Conservation (phyloP, 2,888 invertebrate species). For the Yponomeuta sedellus region DNA sequence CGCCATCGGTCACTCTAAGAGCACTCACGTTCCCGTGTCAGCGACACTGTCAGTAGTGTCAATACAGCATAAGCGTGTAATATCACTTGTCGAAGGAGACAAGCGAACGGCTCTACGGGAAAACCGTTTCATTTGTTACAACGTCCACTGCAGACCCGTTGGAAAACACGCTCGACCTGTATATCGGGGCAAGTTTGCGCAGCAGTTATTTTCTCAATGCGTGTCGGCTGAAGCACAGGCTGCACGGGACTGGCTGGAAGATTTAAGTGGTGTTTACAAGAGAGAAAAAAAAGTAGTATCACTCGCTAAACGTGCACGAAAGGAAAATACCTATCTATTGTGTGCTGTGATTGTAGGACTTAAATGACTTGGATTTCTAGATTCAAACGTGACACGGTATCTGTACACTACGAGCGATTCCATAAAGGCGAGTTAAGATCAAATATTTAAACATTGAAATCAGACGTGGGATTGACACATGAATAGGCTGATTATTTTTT, state of each 20-base stretch:
- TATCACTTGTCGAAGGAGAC: background rate
- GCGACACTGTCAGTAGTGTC: background rate
- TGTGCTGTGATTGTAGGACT: no score
- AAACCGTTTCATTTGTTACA: background rate
- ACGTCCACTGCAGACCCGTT: background rate
- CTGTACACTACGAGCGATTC: no score
- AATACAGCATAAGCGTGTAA: background rate
- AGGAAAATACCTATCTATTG: no score
- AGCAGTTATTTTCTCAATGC: background rate
- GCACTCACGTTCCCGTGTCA: background rate
- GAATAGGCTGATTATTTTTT: background rate
- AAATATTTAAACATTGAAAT: no score
- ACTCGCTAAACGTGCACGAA: no score
- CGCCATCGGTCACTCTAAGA: background rate
- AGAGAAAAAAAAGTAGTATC: no score
- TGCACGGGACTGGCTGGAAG: background rate
- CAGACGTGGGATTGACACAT: no score
- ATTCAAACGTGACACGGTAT: no score
- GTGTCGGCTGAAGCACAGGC: background rate
- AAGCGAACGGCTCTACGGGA: background rate
- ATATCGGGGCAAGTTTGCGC: background rate
- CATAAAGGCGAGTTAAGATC: no score
- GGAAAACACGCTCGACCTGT: background rate
- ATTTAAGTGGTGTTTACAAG: background rate
- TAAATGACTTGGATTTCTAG: no score